Conservation (phyloP, 1,140 invertebrate genomes). For the Gonatopus flavifemur region DNA sequence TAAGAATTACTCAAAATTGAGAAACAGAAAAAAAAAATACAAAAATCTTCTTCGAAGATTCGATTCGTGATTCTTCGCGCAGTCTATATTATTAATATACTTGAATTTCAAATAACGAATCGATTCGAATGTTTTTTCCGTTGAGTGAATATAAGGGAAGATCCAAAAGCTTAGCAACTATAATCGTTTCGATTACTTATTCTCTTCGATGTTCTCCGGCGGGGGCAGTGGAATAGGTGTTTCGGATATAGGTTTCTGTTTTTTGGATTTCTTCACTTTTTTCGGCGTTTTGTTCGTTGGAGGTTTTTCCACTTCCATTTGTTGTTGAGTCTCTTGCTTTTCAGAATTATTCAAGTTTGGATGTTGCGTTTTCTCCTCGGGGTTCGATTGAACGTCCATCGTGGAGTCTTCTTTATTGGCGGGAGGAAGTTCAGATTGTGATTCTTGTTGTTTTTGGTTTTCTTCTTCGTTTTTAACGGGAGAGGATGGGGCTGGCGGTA, state of each 20-base stretch:
- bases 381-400: background rate
- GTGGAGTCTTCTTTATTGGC: background rate
- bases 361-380: background rate
- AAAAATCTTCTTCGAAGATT: no score
- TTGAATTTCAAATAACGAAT: no score
- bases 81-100: no score
- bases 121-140: no score
- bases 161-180: no score
- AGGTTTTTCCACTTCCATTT: conserved; percentile 19
- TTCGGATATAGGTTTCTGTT: conserved; percentile 40
- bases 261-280: conserved; percentile 44
- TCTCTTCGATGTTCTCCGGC: conserved; percentile 10
- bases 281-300: conserved; percentile 27
- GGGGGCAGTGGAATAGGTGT: conserved; percentile 48
- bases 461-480: conserved; percentile 14
- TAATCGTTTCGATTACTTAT: conserved; percentile 11
- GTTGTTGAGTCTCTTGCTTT: background rate
- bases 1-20: no score
- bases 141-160: no score
- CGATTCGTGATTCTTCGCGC: no score
- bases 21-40: no score
- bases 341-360: no score
- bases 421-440: background rate
- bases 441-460: background rate
- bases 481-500: conserved; percentile 26